Evolutionary conservation across 1,140 invertebrate species (phyloP), one percentile per base, ranked within the genome.

Genomic region (Micrasema longulum): DNA sequence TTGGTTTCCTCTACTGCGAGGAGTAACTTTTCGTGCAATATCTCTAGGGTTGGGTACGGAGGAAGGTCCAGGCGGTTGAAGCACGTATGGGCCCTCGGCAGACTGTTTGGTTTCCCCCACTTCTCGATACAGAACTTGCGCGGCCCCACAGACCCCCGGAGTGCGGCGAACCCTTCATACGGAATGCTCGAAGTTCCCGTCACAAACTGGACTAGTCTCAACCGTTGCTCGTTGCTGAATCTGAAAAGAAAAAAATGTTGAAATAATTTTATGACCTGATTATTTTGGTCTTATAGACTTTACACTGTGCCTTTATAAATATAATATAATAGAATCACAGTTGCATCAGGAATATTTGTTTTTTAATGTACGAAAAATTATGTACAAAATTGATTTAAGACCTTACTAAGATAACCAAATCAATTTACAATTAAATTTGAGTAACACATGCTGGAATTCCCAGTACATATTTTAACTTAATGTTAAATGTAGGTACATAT

Each of bases 121-220:
- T 97, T 97, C 84, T 99, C 97, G 77, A 99, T 97, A 81, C 97
- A 98, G 85, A 99, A 99, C 77, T 97, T 96, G 11, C 97, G 87
- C 10, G 96, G 96, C 1, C 97, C 97, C 67, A 96, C 98, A 0
- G 95, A 97, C 10, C 97, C 97, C 38, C 97, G 87, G 23, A 99
- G 84, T 10, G 96, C 96, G 0, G 96, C 89, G 85, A 99, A 99
- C 6, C 97, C 97, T 82, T 99, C 97, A 80, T 96, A 98, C 0
- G 97, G 97, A 76, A 99, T 96, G 77, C 95, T 97, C 0, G 96
- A 97, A 0, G 97, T 98, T 12, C 97, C 97, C 4, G 97, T 99
- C 20, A 99, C 97, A 85, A 99, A 99, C 83, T 98, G 96, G 12
- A 99, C 85, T 22, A 99, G 83, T 57, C 97, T 88, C 11, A 99